Conservation (phyloP, 2,888 invertebrate genomes). For the Archaeoteleia sp. region DNA sequence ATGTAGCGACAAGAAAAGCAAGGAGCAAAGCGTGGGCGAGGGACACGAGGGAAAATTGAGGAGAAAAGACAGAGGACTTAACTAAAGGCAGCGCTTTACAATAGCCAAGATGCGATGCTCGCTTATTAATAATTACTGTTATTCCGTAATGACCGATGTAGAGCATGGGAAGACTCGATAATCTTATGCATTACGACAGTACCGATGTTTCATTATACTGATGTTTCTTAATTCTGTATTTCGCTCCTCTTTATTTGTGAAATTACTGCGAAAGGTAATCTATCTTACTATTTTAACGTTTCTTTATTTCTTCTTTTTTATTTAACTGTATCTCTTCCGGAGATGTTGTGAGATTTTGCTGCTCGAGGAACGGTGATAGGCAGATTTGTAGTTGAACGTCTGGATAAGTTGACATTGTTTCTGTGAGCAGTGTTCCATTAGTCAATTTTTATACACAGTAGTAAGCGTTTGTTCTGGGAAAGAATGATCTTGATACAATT, state of each 20-base stretch:
- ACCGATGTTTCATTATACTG: constrained; percentile 68
- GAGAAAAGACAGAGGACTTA: constrained; percentile 37
- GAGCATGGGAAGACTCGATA: constrained; percentile 74
- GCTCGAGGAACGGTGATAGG: no score
- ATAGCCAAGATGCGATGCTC: constrained; percentile 63
- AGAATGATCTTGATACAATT: no score
- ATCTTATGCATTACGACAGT: constrained; percentile 71
- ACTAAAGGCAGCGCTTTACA: constrained; percentile 59
- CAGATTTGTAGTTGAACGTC: no score
- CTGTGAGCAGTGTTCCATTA: no score
- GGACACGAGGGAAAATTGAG: constrained; percentile 23
- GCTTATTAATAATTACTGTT: constrained; percentile 74
- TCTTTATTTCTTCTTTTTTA: constrained; percentile 41
- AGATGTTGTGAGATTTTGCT: constrained; percentile 51
- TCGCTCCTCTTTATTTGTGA: constrained; percentile 65
- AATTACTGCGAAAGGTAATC: constrained; percentile 68
- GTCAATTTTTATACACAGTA: no score
- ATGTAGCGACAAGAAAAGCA: constrained; percentile 32
- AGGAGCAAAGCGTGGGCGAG: constrained; percentile 16
- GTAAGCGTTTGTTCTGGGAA: no score
- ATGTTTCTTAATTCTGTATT: constrained; percentile 54
- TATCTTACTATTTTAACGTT: constrained; percentile 60
- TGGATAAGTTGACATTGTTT: no score
- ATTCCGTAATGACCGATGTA: constrained; percentile 73
- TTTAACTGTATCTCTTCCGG: constrained; percentile 52